These are phyloP conservation scores for Melanostoma mellinum DNA, from an alignment of 2,888 invertebrate genomes.

Conservation along the genomic window DNA sequence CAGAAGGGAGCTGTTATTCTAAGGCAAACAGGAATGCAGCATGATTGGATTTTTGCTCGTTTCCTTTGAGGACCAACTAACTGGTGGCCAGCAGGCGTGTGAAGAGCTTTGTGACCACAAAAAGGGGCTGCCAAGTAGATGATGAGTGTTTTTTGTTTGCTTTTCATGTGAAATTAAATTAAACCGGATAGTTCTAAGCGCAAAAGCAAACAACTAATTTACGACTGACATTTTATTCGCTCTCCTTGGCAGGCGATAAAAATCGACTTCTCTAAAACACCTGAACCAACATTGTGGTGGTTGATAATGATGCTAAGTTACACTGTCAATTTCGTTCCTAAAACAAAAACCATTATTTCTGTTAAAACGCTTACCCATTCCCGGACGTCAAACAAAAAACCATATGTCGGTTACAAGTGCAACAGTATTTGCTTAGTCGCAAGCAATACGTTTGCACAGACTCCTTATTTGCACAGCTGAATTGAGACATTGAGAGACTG, in stretches of 20 bases:
- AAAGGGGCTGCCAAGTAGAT: not conserved
- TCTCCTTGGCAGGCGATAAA: too few relatives aligned
- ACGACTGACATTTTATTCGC: too few relatives aligned
- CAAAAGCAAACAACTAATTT: too few relatives aligned
- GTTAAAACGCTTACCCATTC: too few relatives aligned
- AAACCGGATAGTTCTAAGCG: not conserved
- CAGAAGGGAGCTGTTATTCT: constrained; percentile 43
- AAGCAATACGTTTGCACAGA: not conserved
- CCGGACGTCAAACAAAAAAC: too few relatives aligned
- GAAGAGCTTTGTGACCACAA: constrained; percentile 2
- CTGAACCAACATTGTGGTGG: not conserved
- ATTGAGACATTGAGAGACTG: too few relatives aligned
- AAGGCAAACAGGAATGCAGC: constrained; percentile 51
- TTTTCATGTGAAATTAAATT: not conserved
- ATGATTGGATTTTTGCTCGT: constrained; percentile 51
- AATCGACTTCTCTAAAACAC: not conserved
- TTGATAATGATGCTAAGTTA: too few relatives aligned
- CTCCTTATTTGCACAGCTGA: not conserved
- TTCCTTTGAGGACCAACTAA: constrained; percentile 1
- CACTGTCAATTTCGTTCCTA: too few relatives aligned
- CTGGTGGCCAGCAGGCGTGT: not conserved
- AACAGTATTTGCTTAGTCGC: not conserved
- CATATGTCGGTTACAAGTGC: not conserved
- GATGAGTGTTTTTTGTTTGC: not conserved
- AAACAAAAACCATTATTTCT: too few relatives aligned